These are phyloP conservation scores for Procambarus clarkii DNA, from an alignment of 1,140 invertebrate genomes.

Conservation along the genomic window DNA sequence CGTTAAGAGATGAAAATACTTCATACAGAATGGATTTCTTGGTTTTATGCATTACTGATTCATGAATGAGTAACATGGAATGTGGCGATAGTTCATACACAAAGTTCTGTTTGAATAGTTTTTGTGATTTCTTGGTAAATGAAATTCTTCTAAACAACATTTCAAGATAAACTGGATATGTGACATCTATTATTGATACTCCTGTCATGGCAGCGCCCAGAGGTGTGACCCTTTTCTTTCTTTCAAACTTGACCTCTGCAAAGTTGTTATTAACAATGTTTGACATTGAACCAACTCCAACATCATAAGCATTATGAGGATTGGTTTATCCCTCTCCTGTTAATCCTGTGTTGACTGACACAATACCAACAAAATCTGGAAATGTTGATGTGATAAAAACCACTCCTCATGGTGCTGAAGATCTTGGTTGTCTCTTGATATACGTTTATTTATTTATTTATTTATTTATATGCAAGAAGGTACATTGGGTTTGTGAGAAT, in stretches of 20 bases:
- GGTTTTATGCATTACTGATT: conserved; percentile 39
- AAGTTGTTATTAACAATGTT: conserved; percentile 42
- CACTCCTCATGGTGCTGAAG: conserved; percentile 37
- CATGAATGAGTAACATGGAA: conserved; percentile 33
- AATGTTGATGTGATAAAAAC: conserved; percentile 36
- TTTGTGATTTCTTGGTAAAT: conserved; percentile 54
- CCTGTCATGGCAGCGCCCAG: conserved; percentile 41
- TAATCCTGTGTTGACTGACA: conserved; percentile 32
- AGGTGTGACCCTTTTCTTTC: conserved; percentile 2
- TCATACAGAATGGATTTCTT: conserved; percentile 31
- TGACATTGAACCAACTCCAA: conserved; percentile 40
- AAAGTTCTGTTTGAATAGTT: conserved; percentile 48
- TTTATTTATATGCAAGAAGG: no score
- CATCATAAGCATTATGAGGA: conserved; percentile 37
- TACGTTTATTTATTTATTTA: no score
- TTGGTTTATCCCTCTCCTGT: conserved; percentile 31
- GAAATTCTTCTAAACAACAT: conserved; percentile 53
- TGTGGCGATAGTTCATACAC: conserved; percentile 40
- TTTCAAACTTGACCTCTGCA: conserved; percentile 30
- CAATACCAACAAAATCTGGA: conserved; percentile 43
- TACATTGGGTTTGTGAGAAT: no score
- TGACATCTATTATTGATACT: conserved; percentile 32
- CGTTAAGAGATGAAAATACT: conserved; percentile 40
- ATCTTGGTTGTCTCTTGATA: conserved; percentile 41
- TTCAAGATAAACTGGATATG: conserved; percentile 29